A percentile compares a stretch with the other conserved stretches of the same genome.
Evolutionary conservation across 30 jellyfish, hydroid and myxozoan genomes (phyloP).

Genomic region (Mastigias papua): DNA sequence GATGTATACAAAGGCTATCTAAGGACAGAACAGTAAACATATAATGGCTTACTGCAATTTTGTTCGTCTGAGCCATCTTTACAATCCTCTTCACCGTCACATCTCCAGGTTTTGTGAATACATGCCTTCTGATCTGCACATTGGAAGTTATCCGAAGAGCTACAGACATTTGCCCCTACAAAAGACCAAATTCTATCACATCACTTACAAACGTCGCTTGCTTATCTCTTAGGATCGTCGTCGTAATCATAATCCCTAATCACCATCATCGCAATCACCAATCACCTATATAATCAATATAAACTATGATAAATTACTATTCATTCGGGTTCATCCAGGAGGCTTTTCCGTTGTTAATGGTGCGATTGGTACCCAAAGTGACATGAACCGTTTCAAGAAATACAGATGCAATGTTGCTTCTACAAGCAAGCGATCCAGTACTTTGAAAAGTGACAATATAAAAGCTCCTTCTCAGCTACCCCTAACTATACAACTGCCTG

Average conservation of each 20-base stretch:
- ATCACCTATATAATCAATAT: no score
- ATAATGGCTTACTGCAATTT: constrained; percentile 73
- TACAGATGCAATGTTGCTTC: not conserved
- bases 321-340: no score
- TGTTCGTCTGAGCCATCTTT: constrained; percentile 75
- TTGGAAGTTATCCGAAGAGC: constrained; percentile 2
- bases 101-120: constrained; percentile 76
- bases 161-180: constrained; percentile 57
- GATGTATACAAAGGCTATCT: not conserved
- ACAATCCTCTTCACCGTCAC: constrained; percentile 86
- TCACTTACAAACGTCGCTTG: no score
- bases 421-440: not conserved
- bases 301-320: no score
- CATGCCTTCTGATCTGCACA: constrained; percentile 61
- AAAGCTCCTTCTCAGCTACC: no score
- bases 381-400: not conserved
- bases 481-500: no score
- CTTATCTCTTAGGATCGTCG: no score
- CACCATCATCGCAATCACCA: no score
- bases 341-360: not conserved
- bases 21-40: not conserved
- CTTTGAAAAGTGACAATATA: no score
- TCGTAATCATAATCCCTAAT: no score
- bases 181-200: no score
- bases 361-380: not conserved